phyloP scores from a whole-genome alignment of 2,113 vertebrate genomes.

The Xiphophorus maculatus region DNA sequence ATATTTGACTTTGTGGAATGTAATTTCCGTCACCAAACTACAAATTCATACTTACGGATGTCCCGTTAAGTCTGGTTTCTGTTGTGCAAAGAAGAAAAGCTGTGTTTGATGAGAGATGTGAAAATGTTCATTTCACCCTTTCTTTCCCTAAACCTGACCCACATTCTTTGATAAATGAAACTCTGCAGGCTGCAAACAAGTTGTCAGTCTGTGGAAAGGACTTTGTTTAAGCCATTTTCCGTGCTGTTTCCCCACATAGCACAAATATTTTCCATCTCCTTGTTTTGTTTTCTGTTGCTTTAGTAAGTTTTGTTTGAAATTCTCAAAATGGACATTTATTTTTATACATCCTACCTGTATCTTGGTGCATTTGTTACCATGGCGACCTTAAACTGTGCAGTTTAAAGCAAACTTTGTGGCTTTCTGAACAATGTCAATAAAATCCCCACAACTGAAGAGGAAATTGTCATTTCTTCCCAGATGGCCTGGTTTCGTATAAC shows the following conservation, averaged over 20 bases:
- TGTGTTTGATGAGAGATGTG: not conserved
- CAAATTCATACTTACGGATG: not conserved
- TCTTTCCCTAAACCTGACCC: not conserved
- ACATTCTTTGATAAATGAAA: not conserved
- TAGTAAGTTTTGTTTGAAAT: not conserved
- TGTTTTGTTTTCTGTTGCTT: not conserved
- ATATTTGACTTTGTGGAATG: not conserved
- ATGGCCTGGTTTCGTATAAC: conserved; percentile 94
- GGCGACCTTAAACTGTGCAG: not conserved
- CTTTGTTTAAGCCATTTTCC: not conserved
- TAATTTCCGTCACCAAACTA: not conserved
- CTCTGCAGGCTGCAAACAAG: too few species aligned
- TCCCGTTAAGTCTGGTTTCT: not conserved
- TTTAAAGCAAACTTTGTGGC: not conserved
- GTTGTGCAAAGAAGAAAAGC: not conserved
- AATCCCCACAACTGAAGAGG: not conserved
- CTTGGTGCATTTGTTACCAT: not conserved
- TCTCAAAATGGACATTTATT: not conserved
- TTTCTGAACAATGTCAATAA: not conserved
- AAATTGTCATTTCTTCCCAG: conserved; percentile 69
- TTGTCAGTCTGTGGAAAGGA: not conserved
- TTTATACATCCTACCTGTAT: not conserved
- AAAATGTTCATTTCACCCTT: not conserved
- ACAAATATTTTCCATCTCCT: not conserved
- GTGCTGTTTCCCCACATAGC: not conserved